These are phyloP conservation scores for Centropus bengalensis DNA, from an alignment of 2,113 vertebrate genomes.

Conservation along the genomic window DNA sequence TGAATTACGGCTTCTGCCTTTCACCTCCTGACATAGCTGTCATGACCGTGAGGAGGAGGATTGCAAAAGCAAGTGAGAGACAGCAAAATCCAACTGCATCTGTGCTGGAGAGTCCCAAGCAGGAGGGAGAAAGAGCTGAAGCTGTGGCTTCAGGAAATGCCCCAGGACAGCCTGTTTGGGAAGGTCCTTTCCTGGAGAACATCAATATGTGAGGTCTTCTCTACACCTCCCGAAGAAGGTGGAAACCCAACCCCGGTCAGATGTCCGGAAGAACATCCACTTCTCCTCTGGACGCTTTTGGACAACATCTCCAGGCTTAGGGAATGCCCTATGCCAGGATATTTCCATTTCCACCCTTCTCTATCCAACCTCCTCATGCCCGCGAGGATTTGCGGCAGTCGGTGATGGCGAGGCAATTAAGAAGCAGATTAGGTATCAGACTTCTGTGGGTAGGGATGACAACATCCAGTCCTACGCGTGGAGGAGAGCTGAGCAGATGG, in stretches of 20 bases:
- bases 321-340: background rate
- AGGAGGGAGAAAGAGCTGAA: background rate
- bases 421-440: background rate
- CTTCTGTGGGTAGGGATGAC: background rate
- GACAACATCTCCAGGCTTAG: background rate
- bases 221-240: background rate
- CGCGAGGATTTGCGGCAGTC: background rate
- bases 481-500: background rate
- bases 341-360: background rate
- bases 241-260: background rate
- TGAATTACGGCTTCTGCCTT: constrained; percentile 8
- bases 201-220: accelerated
- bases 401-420: background rate
- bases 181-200: background rate
- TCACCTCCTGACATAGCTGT: constrained; percentile 11
- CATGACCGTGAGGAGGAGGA: background rate
- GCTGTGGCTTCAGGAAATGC: background rate
- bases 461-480: background rate
- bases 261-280: background rate
- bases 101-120: background rate
- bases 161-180: background rate
- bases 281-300: background rate
- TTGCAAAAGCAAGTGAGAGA: background rate
- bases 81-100: background rate
- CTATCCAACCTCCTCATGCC: background rate